A percentile compares a stretch with the other conserved stretches of the same genome.
Conservation (phyloP, 2,888 invertebrate genomes). For the Pegoplata infirma region DNA sequence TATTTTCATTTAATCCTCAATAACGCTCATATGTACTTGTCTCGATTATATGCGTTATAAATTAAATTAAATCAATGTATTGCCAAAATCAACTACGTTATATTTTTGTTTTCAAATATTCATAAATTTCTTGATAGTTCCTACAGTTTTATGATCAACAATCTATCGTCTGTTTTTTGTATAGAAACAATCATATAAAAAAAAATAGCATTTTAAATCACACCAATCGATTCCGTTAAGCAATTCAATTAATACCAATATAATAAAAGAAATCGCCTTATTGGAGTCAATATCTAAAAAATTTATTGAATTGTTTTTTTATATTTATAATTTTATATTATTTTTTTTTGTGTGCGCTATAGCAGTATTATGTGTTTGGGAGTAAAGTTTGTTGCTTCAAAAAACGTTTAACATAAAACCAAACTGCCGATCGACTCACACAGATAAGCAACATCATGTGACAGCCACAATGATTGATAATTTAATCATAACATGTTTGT, state of each 20-base stretch:
- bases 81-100: conserved; percentile 9
- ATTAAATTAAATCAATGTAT: conserved; percentile 43
- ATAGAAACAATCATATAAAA: neutral
- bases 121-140: conserved; percentile 35
- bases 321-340: neutral
- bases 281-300: conserved; percentile 16
- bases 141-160: conserved; percentile 36
- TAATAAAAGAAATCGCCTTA: conserved; percentile 16
- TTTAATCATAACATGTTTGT: too few species aligned
- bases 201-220: conserved; percentile 28
- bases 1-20: conserved; percentile 6
- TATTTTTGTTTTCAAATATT: neutral
- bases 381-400: too few species aligned
- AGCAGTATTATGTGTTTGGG: too few species aligned
- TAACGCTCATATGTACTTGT: conserved; percentile 11
- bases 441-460: too few species aligned
- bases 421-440: too few species aligned
- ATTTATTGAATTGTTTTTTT: conserved; percentile 7
- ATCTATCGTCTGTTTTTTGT: conserved; percentile 1
- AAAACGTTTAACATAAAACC: too few species aligned
- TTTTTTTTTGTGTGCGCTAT: too few species aligned
- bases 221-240: conserved; percentile 44
- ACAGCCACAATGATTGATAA: too few species aligned
- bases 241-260: conserved; percentile 38
- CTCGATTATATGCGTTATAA: conserved; percentile 18